These are phyloP conservation scores for Volucella bombylans DNA, from an alignment of 2,888 invertebrate genomes.

Conservation along the genomic window DNA sequence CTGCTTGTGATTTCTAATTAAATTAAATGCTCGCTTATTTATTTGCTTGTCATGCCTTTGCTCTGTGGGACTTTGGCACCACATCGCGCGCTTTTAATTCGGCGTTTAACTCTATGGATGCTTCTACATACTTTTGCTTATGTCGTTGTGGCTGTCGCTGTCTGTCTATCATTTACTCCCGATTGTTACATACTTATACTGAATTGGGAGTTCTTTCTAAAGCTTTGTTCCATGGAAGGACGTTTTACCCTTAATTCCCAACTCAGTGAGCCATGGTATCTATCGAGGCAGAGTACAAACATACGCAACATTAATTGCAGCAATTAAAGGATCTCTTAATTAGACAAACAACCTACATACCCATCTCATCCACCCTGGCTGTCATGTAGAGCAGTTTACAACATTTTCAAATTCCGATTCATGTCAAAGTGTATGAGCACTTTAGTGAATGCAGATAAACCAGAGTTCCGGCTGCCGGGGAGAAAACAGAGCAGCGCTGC, in stretches of 20 bases:
- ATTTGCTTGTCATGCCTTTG: conserved; percentile 51
- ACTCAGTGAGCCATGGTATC: conserved; percentile 7
- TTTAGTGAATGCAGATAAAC: background rate
- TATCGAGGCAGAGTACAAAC: conserved; percentile 1
- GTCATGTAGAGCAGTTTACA: background rate
- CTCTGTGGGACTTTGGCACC: background rate
- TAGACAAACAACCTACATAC: background rate
- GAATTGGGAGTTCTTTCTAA: background rate
- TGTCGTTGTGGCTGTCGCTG: background rate
- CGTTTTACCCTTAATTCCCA: background rate
- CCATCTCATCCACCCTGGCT: too few relatives aligned
- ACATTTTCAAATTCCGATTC: conserved; percentile 12
- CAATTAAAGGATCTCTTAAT: conserved; percentile 21
- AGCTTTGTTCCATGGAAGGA: background rate
- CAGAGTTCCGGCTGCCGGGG: background rate
- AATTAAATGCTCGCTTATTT: conserved; percentile 75
- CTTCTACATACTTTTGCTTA: background rate
- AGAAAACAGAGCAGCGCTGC: conserved; percentile 18
- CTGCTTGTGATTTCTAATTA: conserved; percentile 74
- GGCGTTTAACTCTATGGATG: too few relatives aligned
- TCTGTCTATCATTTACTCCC: conserved; percentile 12
- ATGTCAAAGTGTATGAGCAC: background rate
- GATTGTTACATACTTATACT: conserved; percentile 16
- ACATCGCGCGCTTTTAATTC: too few relatives aligned
- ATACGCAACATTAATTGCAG: conserved; percentile 28